These are phyloP conservation scores for Phyllostomus discolor DNA, from an alignment of 2,113 vertebrate species.

Conservation along the genomic window DNA sequence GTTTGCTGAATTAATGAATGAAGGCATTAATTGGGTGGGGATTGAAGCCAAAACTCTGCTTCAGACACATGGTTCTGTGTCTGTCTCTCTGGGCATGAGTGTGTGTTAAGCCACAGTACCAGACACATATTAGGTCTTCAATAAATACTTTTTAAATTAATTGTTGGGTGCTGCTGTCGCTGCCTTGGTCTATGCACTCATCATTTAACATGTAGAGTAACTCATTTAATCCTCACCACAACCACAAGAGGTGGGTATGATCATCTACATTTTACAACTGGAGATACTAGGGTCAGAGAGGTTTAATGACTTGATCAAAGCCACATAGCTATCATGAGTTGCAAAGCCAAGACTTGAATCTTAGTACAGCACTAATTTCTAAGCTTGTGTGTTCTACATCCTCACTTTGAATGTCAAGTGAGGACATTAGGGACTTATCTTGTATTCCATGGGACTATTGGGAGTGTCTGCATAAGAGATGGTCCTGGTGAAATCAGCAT, in stretches of 20 bases:
- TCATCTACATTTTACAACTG: neutral
- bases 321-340: neutral
- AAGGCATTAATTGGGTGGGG: neutral
- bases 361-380: neutral
- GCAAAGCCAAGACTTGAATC: neutral
- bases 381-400: neutral
- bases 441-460: neutral
- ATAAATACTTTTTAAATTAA: neutral
- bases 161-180: neutral
- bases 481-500: neutral
- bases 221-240: neutral
- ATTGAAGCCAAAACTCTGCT: neutral
- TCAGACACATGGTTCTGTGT: neutral
- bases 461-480: neutral
- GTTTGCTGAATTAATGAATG: neutral
- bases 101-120: neutral
- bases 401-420: neutral
- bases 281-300: neutral
- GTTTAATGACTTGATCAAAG: neutral
- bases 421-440: neutral
- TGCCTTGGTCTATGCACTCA: neutral
- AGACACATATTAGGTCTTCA: neutral
- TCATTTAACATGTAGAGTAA: neutral
- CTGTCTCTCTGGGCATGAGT: neutral
- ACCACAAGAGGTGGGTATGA: neutral